Percentiles rank a stretch among this genome's conserved stretches.
These are phyloP conservation scores for Sitta europaea DNA, from an alignment of 2,113 vertebrate genomes.

Conservation along the genomic window DNA sequence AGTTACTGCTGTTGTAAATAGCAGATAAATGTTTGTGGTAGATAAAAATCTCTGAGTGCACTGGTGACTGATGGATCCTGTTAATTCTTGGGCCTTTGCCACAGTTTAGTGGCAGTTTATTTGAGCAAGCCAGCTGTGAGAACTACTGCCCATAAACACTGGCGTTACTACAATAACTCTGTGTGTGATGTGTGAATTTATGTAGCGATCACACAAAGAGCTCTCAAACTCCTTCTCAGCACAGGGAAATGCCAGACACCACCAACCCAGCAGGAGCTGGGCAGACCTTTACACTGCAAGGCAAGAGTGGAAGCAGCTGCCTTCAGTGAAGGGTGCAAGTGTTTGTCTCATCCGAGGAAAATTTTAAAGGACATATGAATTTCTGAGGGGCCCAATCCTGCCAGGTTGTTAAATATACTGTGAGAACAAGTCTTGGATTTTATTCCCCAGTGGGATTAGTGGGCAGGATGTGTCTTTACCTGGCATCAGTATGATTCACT, in stretches of 20 bases:
- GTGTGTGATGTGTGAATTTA: background rate
- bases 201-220: background rate
- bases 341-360: background rate
- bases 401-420: background rate
- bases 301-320: background rate
- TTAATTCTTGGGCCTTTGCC: background rate
- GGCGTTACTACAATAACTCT: background rate
- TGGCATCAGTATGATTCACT: background rate
- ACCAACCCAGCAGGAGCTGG: background rate
- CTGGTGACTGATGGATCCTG: background rate
- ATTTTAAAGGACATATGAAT: background rate
- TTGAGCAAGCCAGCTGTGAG: background rate
- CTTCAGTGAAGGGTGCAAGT: background rate
- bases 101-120: background rate
- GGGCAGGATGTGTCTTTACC: background rate
- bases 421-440: background rate
- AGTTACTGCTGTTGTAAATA: background rate
- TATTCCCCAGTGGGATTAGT: background rate
- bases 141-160: background rate
- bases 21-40: background rate
- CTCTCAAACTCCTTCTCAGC: background rate
- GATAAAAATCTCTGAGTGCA: background rate
- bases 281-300: background rate
- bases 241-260: background rate
- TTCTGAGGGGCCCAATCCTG: background rate